Base-by-base conservation (phyloP, 2,888 invertebrate genomes). In the Macrosoma leucophasiata region DNA sequence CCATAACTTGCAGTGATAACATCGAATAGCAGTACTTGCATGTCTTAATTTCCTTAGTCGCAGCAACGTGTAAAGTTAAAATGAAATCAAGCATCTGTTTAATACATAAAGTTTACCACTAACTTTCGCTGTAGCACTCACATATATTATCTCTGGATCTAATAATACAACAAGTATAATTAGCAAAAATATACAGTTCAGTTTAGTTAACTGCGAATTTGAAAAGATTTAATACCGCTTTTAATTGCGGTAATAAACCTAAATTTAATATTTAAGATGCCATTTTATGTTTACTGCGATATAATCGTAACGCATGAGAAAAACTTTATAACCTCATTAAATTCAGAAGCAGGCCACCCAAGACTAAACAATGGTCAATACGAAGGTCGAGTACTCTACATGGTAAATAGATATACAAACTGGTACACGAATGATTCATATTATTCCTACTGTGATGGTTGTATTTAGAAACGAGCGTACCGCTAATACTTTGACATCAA, bases 401-500 rank as follows among this genome's bases (percentile, higher is more conserved):
- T 30, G 30, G 30, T 30, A 33, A 22, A 23, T 12, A 8, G 17
- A 17, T 13, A 27, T 15, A 17, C 20, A 14, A 13, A 32, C 26
- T 19, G 33, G 22, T 34, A 44, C 28, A 11, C 12, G 29, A 14
- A 25, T 48, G 48, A 43, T 34, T 50, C 43, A 47, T 23, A 26
- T 48, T 46, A 43, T 34, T 50, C 43, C 45, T 23, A 26, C 18
- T 26, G 10, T 19, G 27, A 32, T 29, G 31, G 29, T 25, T 29
- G 45, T 32, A 48, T 46, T 51, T 48, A 45, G 45, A 53, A 48
- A 41, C 38, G 43, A 41, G 46, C 48, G 52, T 43, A 48, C 47
- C 55, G 58, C 58, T 66, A 66, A 72, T 75, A 71, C 67, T 73
- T 67, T 70, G 78, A 73, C 78, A 75, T 72, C 67, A 68, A 58